A percentile compares a stretch with the other conserved stretches of the same genome.
Conservation (phyloP, 2,113 vertebrate genomes). For the Cephalopholis sonnerati region DNA sequence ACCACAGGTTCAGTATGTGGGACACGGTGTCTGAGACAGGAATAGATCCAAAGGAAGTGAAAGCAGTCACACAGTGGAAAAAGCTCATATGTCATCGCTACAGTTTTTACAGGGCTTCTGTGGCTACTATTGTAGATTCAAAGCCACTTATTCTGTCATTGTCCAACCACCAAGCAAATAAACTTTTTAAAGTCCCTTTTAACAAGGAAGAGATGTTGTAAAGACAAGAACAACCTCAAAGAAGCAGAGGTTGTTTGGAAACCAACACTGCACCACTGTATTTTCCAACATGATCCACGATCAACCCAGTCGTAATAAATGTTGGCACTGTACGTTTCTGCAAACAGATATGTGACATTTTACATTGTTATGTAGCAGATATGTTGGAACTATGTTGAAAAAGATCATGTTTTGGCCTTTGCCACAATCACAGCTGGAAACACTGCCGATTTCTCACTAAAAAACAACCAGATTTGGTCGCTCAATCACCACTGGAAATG, state of each 20-base stretch:
- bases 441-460: too few species aligned
- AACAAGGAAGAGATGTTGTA: constrained; percentile 14
- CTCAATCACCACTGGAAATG: too few species aligned
- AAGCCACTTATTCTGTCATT: constrained; percentile 38
- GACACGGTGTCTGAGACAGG: constrained; percentile 53
- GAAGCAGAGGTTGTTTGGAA: constrained; percentile 6
- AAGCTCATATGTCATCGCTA: constrained; percentile 68
- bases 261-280: constrained; percentile 15
- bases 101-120: constrained; percentile 46
- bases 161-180: constrained; percentile 57
- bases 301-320: not conserved
- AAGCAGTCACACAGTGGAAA: constrained; percentile 67
- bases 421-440: too few species aligned
- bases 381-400: too few species aligned
- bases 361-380: too few species aligned
- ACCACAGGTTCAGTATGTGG: constrained; percentile 33
- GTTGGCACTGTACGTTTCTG: too few species aligned
- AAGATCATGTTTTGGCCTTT: too few species aligned
- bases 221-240: constrained; percentile 47
- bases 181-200: constrained; percentile 39
- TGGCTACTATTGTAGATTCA: constrained; percentile 37
- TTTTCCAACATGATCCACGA: constrained; percentile 36
- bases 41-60: constrained; percentile 69
- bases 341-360: too few species aligned
- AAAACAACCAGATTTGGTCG: too few species aligned